Percentiles rank a stretch among this genome's conserved stretches.
phyloP scores from a whole-genome alignment of 2,888 invertebrate species.

The Cartodere bifasciata region DNA sequence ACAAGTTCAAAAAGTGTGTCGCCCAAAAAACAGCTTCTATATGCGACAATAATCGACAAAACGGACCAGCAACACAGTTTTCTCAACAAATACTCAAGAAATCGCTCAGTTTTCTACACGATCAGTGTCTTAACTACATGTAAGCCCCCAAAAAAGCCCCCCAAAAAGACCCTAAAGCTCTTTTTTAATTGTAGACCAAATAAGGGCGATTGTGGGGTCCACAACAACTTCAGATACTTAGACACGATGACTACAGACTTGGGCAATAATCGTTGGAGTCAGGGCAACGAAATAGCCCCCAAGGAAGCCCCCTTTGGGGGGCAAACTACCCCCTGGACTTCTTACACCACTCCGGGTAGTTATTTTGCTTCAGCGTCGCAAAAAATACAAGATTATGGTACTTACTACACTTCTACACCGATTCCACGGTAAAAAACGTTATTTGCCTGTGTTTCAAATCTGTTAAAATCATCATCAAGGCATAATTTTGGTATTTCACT shows the following conservation, averaged over 20 bases:
- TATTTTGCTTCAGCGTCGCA: too few species aligned
- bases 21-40: slow-evolving; percentile 38
- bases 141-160: slow-evolving; percentile 28
- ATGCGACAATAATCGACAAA: slow-evolving; percentile 37
- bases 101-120: slow-evolving; percentile 44
- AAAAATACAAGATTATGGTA: too few species aligned
- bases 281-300: too few species aligned
- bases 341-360: too few species aligned
- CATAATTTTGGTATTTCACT: not conserved
- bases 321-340: too few species aligned
- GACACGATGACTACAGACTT: too few species aligned
- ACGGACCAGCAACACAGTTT: slow-evolving; percentile 40
- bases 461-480: not conserved
- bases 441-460: not conserved
- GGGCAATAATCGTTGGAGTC: too few species aligned
- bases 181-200: too few species aligned
- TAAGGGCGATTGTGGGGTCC: too few species aligned
- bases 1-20: slow-evolving; percentile 45
- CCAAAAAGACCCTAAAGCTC: too few species aligned
- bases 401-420: slow-evolving; percentile 4
- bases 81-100: slow-evolving; percentile 44
- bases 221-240: too few species aligned
- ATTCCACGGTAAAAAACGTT: not conserved
- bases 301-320: too few species aligned
- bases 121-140: slow-evolving; percentile 47